phyloP scores from a whole-genome alignment of 1,140 invertebrate species.

The Papilio glaucus region DNA sequence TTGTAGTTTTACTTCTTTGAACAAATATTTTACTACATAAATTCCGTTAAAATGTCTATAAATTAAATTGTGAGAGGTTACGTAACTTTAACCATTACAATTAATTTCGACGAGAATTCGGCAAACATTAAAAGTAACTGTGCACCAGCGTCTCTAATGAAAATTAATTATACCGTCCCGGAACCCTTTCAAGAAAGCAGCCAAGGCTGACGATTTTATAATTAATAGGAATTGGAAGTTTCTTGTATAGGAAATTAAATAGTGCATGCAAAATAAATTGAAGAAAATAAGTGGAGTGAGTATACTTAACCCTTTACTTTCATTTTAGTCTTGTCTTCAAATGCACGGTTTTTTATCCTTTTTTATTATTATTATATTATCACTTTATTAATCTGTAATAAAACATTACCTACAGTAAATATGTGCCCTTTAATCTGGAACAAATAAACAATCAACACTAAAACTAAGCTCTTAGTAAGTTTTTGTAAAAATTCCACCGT shows the following conservation, averaged over 20 bases:
- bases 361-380: too few relatives aligned
- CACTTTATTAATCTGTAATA: too few relatives aligned
- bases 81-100: slow-evolving; percentile 29
- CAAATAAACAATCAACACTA: too few relatives aligned
- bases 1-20: too few relatives aligned
- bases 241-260: not conserved
- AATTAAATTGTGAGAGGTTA: not conserved
- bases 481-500: too few relatives aligned
- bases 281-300: not conserved
- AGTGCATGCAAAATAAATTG: slow-evolving; percentile 7
- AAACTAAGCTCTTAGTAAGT: too few relatives aligned
- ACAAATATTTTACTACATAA: not conserved
- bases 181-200: slow-evolving; percentile 46
- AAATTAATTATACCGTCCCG: slow-evolving; percentile 51
- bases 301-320: not conserved
- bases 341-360: too few relatives aligned
- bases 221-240: slow-evolving; percentile 18
- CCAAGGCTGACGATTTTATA: slow-evolving; percentile 17
- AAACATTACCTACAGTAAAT: too few relatives aligned
- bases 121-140: slow-evolving; percentile 44
- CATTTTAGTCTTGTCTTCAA: too few relatives aligned
- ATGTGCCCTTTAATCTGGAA: too few relatives aligned
- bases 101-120: slow-evolving; percentile 40
- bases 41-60: slow-evolving; percentile 1
- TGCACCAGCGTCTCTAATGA: slow-evolving; percentile 47